A percentile compares a stretch with the other conserved stretches of the same genome.
Evolutionary conservation across 2,113 vertebrate genomes (phyloP).

Genomic region (Condylura cristata): DNA sequence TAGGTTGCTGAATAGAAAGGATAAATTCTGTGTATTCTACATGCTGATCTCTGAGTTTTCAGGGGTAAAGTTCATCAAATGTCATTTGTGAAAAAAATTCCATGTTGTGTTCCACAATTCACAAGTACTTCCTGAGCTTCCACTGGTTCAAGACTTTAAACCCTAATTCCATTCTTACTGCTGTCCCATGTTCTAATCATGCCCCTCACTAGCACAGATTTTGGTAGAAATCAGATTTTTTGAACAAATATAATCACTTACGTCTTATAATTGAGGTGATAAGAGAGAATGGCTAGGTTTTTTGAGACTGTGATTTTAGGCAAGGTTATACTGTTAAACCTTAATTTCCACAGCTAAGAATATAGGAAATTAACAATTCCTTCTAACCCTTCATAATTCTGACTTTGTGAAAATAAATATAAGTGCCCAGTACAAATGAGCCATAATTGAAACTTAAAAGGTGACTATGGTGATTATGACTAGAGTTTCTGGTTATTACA

Average conservation of each 20-base stretch:
- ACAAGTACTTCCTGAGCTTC: background rate
- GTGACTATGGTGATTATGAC: background rate
- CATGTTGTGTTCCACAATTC: background rate
- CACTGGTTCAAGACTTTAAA: background rate
- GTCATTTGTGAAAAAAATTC: background rate
- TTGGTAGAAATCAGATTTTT: background rate
- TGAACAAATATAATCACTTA: background rate
- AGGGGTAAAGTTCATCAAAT: background rate
- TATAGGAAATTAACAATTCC: background rate
- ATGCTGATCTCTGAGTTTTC: background rate
- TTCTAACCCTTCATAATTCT: background rate
- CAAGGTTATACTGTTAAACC: background rate
- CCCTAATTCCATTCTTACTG: background rate
- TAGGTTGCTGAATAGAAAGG: background rate
- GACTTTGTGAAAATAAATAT: background rate
- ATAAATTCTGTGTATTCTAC: background rate
- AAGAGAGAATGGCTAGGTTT: background rate
- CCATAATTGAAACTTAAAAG: background rate
- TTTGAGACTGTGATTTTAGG: background rate
- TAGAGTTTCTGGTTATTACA: background rate
- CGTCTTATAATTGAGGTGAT: background rate
- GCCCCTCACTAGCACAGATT: background rate
- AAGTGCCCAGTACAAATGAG: background rate
- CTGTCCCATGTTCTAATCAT: no score
- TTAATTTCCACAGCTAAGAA: background rate